Conservation (phyloP, 2,888 invertebrate genomes). For the Sphaerophoria rueppellii region DNA sequence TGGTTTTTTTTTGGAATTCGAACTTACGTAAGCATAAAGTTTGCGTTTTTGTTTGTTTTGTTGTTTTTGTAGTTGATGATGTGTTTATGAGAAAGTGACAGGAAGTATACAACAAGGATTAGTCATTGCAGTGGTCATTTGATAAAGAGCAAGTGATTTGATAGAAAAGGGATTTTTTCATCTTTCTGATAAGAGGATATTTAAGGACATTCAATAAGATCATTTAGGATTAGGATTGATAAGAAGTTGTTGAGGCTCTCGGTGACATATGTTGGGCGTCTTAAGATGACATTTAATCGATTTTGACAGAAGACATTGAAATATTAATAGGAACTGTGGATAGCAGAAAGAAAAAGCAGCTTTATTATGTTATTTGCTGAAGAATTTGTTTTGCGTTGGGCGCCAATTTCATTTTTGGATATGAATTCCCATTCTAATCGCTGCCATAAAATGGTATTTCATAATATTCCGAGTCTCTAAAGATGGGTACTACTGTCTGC, state of each 20-base stretch:
- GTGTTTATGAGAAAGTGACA: constrained; percentile 39
- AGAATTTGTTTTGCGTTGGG: no score
- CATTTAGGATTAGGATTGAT: not conserved
- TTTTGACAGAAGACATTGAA: not conserved
- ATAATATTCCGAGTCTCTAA: no score
- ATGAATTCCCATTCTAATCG: no score
- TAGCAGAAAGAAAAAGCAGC: not conserved
- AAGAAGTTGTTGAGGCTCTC: not conserved
- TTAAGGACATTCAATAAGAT: constrained; percentile 12
- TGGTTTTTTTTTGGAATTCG: not conserved
- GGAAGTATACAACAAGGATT: constrained; percentile 30
- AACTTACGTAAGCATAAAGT: constrained; percentile 34
- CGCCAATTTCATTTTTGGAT: no score
- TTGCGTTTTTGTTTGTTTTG: constrained; percentile 3
- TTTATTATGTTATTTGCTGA: no score
- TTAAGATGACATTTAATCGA: not conserved
- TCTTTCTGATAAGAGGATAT: not conserved
- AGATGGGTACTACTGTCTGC: no score
- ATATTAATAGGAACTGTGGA: not conserved
- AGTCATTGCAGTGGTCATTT: constrained; percentile 27
- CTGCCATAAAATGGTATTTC: no score
- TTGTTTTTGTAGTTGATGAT: constrained; percentile 16
- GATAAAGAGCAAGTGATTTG: constrained; percentile 14
- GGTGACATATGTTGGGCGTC: not conserved
- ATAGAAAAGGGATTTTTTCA: not conserved